Evolutionary conservation across 2,113 vertebrate genomes (phyloP).

Genomic region (Mus musculus): GRCm39 chr13:97844501-97845000

Average conservation of each 20-base stretch:
- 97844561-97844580: background rate
- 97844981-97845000: background rate
- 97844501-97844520: background rate
- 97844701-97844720: background rate
- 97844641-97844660: background rate
- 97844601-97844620: background rate
- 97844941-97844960: background rate
- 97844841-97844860: background rate
- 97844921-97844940: fast-evolving
- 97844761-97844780: background rate
- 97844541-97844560: background rate
- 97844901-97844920: background rate
- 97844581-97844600: background rate
- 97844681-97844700: background rate
- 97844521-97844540: background rate
- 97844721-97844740: background rate
- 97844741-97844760: no score
- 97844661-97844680: background rate
- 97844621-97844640: background rate
- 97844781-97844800: background rate
- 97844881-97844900: background rate
- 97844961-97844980: background rate
- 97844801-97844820: no score
- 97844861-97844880: background rate
- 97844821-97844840: background rate